Percentiles rank a stretch among this genome's conserved stretches.
These are phyloP conservation scores for Chrysina gloriosa DNA, from an alignment of 2,888 invertebrate genomes.

Conservation along the genomic window DNA sequence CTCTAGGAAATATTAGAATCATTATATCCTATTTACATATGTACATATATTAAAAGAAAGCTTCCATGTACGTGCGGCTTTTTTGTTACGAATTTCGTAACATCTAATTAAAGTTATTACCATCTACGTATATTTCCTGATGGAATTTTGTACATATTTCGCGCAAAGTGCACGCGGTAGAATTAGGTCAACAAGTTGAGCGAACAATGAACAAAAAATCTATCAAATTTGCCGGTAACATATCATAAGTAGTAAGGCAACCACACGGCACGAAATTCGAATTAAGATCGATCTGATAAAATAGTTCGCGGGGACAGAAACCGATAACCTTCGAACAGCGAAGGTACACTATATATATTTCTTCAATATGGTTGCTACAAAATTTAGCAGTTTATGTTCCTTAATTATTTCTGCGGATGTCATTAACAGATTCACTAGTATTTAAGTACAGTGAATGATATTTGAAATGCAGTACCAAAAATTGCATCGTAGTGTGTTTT, in stretches of 20 bases:
- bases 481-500: too few species aligned
- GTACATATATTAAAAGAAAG: too few species aligned
- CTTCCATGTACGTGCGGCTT: too few species aligned
- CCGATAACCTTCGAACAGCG: slow-evolving; percentile 18
- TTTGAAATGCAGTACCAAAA: too few species aligned
- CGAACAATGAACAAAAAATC: slow-evolving; percentile 31
- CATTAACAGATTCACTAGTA: too few species aligned
- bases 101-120: not conserved
- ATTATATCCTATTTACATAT: too few species aligned
- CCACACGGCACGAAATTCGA: slow-evolving; percentile 40
- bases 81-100: too few species aligned
- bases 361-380: slow-evolving; percentile 13
- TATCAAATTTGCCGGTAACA: slow-evolving; percentile 42
- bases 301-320: slow-evolving; percentile 40
- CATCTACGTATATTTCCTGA: not conserved
- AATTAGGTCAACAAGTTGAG: slow-evolving; percentile 39
- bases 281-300: slow-evolving; percentile 40
- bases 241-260: slow-evolving; percentile 31
- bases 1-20: too few species aligned
- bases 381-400: too few species aligned
- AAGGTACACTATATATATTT: slow-evolving; percentile 18
- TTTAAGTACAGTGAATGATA: too few species aligned
- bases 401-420: too few species aligned
- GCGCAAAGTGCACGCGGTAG: not conserved
- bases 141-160: slow-evolving; percentile 1